phyloP scores from a whole-genome alignment of 2,797 vertebrate genomes.

The Acestrorhynchus altus region DNA sequence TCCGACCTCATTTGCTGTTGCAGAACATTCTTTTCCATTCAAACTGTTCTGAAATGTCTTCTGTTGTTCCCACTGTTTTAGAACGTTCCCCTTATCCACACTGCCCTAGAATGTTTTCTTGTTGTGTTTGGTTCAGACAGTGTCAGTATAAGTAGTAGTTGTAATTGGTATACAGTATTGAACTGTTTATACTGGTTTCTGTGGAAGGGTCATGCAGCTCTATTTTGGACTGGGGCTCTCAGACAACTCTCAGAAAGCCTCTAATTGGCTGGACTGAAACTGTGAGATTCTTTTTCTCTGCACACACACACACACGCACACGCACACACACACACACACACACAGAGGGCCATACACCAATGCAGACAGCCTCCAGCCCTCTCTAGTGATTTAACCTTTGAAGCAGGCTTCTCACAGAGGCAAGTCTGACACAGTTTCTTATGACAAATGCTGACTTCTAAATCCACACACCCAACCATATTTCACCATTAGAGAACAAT shows the following conservation, averaged over 20 bases:
- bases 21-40: neutral
- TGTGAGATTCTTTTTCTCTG: slow-evolving; percentile 22
- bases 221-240: neutral
- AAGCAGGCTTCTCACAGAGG: slow-evolving; percentile 25
- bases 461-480: slow-evolving; percentile 16
- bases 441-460: slow-evolving; percentile 34
- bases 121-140: neutral
- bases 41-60: neutral
- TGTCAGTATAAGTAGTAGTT: neutral
- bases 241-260: neutral
- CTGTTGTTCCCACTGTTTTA: neutral
- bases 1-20: neutral
- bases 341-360: slow-evolving; percentile 10
- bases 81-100: neutral
- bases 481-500: slow-evolving; percentile 36
- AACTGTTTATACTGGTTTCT: neutral
- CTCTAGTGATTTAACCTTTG: slow-evolving; percentile 19
- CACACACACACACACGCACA: slow-evolving; percentile 3
- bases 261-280: neutral
- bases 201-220: neutral
- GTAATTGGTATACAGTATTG: neutral
- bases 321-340: slow-evolving; percentile 6
- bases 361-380: neutral
- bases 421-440: slow-evolving; percentile 36
- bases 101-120: neutral